These are phyloP conservation scores for Gallinago media DNA, from an alignment of 2,113 vertebrate genomes.

Conservation along the genomic window DNA sequence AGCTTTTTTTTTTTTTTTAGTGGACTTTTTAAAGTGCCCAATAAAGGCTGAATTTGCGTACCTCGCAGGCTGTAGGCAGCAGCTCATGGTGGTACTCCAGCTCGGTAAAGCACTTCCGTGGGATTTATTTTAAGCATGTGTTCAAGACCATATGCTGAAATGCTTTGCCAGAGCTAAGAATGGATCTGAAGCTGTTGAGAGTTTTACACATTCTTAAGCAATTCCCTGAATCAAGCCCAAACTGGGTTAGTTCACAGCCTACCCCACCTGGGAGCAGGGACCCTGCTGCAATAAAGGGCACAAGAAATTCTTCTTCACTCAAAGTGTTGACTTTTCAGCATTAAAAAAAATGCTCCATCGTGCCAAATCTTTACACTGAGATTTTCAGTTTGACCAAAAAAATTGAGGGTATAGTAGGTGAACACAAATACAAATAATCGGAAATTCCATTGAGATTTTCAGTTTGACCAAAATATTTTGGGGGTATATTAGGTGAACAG, in stretches of 20 bases:
- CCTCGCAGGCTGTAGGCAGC: not conserved
- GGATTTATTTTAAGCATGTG: not conserved
- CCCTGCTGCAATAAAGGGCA: not conserved
- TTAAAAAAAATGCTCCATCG: not conserved
- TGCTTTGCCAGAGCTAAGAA: slow-evolving; percentile 6
- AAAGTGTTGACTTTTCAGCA: not conserved
- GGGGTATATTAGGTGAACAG: not conserved
- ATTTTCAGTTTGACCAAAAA: not conserved
- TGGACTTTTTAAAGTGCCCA: not conserved
- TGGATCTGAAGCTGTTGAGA: not conserved
- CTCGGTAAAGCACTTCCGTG: not conserved
- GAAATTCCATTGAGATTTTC: not conserved
- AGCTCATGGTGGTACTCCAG: not conserved
- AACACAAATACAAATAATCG: not conserved
- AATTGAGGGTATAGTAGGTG: not conserved
- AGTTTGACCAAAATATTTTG: not conserved
- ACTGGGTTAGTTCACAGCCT: not conserved
- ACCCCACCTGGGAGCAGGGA: not conserved
- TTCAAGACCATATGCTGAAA: not conserved
- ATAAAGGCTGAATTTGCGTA: not conserved
- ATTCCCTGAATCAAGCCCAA: not conserved
- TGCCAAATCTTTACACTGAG: not conserved
- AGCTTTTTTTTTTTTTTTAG: not conserved
- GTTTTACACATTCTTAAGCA: not conserved
- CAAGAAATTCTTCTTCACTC: not conserved